Evolutionary conservation across 2,797 vertebrate species (phyloP).

Genomic region (Myotis myotis): DNA sequence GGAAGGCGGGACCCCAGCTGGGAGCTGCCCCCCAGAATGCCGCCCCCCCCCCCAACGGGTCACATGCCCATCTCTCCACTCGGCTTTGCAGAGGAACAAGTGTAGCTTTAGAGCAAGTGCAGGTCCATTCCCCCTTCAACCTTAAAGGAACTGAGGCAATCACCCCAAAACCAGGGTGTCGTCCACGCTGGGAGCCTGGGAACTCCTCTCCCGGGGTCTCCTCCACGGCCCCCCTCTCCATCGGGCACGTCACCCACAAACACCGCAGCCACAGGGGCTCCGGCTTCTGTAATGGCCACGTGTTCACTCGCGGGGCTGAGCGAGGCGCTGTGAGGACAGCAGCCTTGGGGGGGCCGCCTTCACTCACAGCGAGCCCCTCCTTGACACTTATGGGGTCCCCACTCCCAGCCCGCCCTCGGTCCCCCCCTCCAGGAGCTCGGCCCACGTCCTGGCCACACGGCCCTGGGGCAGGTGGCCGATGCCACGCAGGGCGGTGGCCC

Average conservation of each 20-base stretch:
- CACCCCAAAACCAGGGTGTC: rapidly evolving
- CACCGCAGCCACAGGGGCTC: not conserved
- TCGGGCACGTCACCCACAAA: no score
- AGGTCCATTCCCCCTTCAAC: not conserved
- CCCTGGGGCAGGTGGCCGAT: not conserved
- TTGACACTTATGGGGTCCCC: not conserved
- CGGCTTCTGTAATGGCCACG: rapidly evolving
- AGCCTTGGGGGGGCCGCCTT: rapidly evolving
- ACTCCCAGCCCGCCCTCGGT: not conserved
- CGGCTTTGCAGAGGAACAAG: not conserved
- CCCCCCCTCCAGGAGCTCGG: no score
- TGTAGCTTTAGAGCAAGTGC: not conserved
- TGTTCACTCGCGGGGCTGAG: not conserved
- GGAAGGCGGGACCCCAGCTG: rapidly evolving
- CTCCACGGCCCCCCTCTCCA: no score
- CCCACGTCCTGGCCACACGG: rapidly evolving
- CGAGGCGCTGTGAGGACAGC: not conserved
- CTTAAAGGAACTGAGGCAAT: not conserved
- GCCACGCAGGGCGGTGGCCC: rapidly evolving
- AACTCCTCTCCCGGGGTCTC: no score
- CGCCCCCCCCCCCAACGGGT: no score
- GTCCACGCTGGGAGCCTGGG: rapidly evolving
- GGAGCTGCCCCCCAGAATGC: not conserved
- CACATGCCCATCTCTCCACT: rapidly evolving
- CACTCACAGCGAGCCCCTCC: rapidly evolving